These are phyloP conservation scores for Orthosia incerta DNA, from an alignment of 2,888 invertebrate species.

Conservation along the genomic window DNA sequence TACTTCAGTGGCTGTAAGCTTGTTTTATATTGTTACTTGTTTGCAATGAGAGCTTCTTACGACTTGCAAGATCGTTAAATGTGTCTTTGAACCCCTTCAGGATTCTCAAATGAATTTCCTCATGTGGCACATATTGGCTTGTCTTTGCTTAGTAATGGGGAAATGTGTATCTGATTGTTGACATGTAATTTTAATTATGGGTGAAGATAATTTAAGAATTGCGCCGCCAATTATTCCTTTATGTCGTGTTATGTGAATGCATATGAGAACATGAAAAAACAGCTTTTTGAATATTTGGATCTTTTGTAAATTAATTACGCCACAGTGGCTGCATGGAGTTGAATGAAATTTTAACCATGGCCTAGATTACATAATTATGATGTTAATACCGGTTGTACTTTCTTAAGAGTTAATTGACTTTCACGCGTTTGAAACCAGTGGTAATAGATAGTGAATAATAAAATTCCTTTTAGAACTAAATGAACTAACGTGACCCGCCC, in stretches of 20 bases:
- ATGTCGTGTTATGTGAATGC: background rate
- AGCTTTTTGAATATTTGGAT: too few relatives aligned
- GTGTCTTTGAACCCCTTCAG: slow-evolving; percentile 65
- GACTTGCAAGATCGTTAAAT: slow-evolving; percentile 72
- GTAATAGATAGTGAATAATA: too few relatives aligned
- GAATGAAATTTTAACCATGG: too few relatives aligned
- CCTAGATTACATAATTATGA: too few relatives aligned
- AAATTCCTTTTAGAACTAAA: too few relatives aligned
- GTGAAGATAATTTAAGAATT: slow-evolving; percentile 2
- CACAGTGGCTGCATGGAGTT: too few relatives aligned
- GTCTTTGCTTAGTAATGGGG: slow-evolving; percentile 32
- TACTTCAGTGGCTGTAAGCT: slow-evolving; percentile 58
- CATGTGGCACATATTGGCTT: slow-evolving; percentile 14
- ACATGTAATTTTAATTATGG: slow-evolving; percentile 15
- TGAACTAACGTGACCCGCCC: too few relatives aligned
- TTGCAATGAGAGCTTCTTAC: slow-evolving; percentile 72
- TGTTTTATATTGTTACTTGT: slow-evolving; percentile 74
- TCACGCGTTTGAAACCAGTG: too few relatives aligned
- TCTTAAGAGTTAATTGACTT: too few relatives aligned
- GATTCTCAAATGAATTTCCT: slow-evolving; percentile 38
- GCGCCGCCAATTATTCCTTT: background rate
- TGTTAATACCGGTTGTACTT: too few relatives aligned
- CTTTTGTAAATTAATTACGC: too few relatives aligned
- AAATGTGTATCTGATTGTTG: slow-evolving; percentile 15
- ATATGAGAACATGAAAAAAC: background rate